Percentiles rank a stretch among this genome's conserved stretches.
phyloP scores from a whole-genome alignment of 2,113 vertebrate genomes.

The Atractosteus spatula region DNA sequence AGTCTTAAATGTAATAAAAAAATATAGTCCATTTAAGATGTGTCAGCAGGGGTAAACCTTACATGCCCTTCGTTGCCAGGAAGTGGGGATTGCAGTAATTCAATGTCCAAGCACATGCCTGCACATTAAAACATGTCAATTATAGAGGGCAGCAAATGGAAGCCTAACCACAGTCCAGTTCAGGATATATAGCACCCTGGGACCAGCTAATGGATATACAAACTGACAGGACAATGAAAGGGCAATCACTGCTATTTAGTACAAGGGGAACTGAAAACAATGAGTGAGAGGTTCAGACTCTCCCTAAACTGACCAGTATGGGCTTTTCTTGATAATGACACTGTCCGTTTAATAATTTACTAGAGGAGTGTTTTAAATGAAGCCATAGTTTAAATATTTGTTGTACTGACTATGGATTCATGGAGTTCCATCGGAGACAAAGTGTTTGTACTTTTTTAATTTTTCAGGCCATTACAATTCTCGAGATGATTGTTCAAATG shows the following conservation, averaged over 20 bases:
- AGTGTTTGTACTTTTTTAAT: background rate
- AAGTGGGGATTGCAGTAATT: slow-evolving; percentile 21
- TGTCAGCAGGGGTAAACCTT: background rate
- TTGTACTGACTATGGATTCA: background rate
- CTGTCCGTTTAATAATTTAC: slow-evolving; percentile 28
- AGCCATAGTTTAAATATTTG: slow-evolving; percentile 20
- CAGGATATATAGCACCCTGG: background rate
- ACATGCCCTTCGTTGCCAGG: slow-evolving; percentile 16
- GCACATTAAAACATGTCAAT: slow-evolving; percentile 23
- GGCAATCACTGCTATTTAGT: slow-evolving; percentile 26
- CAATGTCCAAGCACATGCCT: slow-evolving; percentile 8
- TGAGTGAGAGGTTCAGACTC: slow-evolving; percentile 8
- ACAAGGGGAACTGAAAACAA: slow-evolving; percentile 16
- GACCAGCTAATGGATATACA: slow-evolving; percentile 18
- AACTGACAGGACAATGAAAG: slow-evolving; percentile 28
- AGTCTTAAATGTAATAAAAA: background rate
- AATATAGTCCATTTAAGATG: slow-evolving; percentile 11
- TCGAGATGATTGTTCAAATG: no score
- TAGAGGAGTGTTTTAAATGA: slow-evolving; percentile 8
- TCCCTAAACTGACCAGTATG: slow-evolving; percentile 1
- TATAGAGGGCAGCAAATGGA: slow-evolving; percentile 21
- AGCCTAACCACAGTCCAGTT: slow-evolving; percentile 22
- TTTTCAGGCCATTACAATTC: no score
- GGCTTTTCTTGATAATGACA: background rate
- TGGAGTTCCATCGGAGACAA: background rate